Base-by-base conservation (phyloP, 1,140 invertebrate genomes). In the Leptinotarsa texana region DNA sequence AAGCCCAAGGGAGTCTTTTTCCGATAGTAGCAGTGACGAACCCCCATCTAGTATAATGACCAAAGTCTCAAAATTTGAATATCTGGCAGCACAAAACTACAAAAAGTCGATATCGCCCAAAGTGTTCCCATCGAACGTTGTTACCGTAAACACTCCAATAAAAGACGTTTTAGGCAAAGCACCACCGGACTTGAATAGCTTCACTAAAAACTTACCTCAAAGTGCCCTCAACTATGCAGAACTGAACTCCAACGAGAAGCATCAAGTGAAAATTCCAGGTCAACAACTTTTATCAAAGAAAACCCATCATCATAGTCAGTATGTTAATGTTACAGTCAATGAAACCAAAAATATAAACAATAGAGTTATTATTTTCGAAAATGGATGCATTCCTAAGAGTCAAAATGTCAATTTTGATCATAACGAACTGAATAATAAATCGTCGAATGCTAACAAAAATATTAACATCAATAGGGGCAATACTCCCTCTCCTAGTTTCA, bases 81-180 rank as follows among this genome's bases (percentile, higher is more conserved):
- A 89, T 77, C 87, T 89, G 70, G 88, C 88, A 0, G 81, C 83
- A 13, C 84, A 84, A 72, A 83, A 84, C 72, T 79, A 84, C 47
- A 88, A 84, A 76, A 86, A 89, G 77, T 84, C 84, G 6, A 88
- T 89, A 69, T 94, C 92, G 0, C 93, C 93, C 0, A 94, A 94
- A 85, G 93, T 94, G 1, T 94, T 94, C 80, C 90, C 90, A 33
- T 88, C 91, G 0, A 92, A 92, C 79, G 90, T 91, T n/a, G 82
- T 92, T 21, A 94, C 93, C 4, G 92, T 93, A 0, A 94, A 92
- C 77, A 93, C 92, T 5, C 93, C 93, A 3, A 93, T 93, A 0
- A 93, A 92, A 85, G 92, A 93, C 77, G 93, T 94, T 0, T 84
- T 94, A 8, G 92, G 90, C 77, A 21, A 88, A 61, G 82, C 87